phyloP scores from a whole-genome alignment of 2,888 invertebrate species.

The Bhutanitis thaidina region DNA sequence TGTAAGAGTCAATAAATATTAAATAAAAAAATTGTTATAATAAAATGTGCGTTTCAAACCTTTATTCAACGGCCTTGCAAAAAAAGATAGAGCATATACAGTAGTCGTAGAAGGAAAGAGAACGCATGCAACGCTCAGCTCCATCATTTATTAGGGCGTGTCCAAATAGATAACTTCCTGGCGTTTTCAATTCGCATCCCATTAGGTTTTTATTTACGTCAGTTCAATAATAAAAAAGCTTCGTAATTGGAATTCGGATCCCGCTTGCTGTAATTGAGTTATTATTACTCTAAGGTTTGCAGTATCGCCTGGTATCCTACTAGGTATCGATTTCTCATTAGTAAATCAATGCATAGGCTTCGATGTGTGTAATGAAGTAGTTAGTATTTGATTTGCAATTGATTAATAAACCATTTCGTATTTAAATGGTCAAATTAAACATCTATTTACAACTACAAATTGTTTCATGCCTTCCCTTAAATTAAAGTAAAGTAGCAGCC shows the following conservation, averaged over 20 bases:
- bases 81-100: slow-evolving; percentile 29
- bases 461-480: too few relatives aligned
- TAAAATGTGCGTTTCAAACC: neutral
- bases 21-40: neutral
- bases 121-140: slow-evolving; percentile 31
- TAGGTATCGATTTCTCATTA: neutral
- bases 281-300: slow-evolving; percentile 28
- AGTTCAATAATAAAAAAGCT: slow-evolving; percentile 35
- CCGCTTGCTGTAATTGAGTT: slow-evolving; percentile 34
- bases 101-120: slow-evolving; percentile 36
- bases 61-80: slow-evolving; percentile 21
- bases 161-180: slow-evolving; percentile 62
- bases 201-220: slow-evolving; percentile 42
- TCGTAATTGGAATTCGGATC: slow-evolving; percentile 40
- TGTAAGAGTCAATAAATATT: neutral
- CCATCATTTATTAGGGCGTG: slow-evolving; percentile 55
- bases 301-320: neutral
- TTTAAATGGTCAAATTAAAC: too few relatives aligned
- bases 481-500: too few relatives aligned
- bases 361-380: slow-evolving; percentile 1
- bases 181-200: slow-evolving; percentile 45
- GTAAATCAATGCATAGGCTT: neutral
- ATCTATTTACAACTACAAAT: too few relatives aligned
- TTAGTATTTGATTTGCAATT: slow-evolving; percentile 8
- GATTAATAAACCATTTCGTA: neutral